These are phyloP conservation scores for Lucilia cuprina DNA, from an alignment of 1,140 invertebrate genomes.

Conservation along the genomic window DNA sequence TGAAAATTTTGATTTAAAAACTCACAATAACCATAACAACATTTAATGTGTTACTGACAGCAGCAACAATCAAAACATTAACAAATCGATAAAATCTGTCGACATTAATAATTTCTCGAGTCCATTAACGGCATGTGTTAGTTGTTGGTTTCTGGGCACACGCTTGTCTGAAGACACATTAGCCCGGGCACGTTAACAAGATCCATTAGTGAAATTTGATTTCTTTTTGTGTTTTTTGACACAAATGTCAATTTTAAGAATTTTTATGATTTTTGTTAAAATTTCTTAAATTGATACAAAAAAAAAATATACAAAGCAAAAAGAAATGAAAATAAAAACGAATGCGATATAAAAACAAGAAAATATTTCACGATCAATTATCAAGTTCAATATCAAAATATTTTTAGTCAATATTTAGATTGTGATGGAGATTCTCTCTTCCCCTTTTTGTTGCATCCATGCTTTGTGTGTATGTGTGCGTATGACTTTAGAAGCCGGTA, in stretches of 20 bases:
- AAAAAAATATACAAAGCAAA: background rate
- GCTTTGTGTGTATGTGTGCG: background rate
- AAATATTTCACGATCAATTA: background rate
- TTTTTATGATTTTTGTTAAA: conserved; percentile 4
- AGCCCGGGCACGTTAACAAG: background rate
- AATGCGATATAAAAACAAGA: background rate
- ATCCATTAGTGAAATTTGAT: conserved; percentile 26
- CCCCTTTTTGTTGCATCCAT: background rate
- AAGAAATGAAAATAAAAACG: background rate
- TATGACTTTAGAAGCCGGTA: background rate
- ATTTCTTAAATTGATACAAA: background rate
- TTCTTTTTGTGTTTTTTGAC: background rate
- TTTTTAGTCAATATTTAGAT: background rate
- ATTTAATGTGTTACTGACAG: too few relatives aligned
- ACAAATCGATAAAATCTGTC: conserved; percentile 19
- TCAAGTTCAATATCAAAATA: conserved; percentile 12
- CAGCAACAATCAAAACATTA: too few relatives aligned
- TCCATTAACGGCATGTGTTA: conserved; percentile 25
- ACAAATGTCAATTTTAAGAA: conserved; percentile 6
- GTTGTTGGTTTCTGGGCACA: background rate
- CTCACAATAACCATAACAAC: too few relatives aligned
- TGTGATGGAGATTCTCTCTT: background rate
- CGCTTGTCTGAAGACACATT: background rate
- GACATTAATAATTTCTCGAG: background rate
- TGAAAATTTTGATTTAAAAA: too few relatives aligned